Conservation (phyloP, 2,797 vertebrate species). For the Smutsia temminckii region DNA sequence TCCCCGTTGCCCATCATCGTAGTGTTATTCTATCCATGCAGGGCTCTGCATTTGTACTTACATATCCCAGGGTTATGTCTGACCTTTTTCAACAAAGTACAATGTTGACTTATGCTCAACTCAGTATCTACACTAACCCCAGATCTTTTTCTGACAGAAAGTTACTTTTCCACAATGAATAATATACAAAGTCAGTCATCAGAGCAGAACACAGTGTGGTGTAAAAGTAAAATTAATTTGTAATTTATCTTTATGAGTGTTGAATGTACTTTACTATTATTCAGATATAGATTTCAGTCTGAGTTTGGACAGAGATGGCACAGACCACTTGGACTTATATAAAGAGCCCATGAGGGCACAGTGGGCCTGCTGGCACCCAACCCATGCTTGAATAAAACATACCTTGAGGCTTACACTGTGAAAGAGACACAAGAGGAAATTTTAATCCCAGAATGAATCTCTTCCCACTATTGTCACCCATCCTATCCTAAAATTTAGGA, state of each 20-base stretch:
- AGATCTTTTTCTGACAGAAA: neutral
- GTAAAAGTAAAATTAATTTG: neutral
- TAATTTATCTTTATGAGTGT: neutral
- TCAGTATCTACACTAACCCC: neutral
- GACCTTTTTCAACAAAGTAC: neutral
- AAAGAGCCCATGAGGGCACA: neutral
- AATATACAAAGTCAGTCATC: neutral
- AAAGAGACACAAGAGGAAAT: neutral
- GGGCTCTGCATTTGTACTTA: neutral
- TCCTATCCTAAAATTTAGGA: neutral
- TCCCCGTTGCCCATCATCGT: neutral
- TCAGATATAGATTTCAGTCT: neutral
- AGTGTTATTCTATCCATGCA: neutral
- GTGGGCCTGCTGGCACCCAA: neutral
- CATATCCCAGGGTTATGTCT: neutral
- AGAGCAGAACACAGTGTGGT: neutral
- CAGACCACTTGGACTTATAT: neutral
- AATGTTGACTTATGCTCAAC: neutral
- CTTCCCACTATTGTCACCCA: neutral
- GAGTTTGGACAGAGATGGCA: neutral
- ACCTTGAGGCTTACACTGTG: neutral
- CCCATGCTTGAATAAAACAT: neutral
- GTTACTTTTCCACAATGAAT: neutral
- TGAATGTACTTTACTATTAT: neutral
- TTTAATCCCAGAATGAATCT: neutral